These are phyloP conservation scores for Esox masquinongy DNA, from an alignment of 2,797 vertebrate genomes.

Conservation along the genomic window DNA sequence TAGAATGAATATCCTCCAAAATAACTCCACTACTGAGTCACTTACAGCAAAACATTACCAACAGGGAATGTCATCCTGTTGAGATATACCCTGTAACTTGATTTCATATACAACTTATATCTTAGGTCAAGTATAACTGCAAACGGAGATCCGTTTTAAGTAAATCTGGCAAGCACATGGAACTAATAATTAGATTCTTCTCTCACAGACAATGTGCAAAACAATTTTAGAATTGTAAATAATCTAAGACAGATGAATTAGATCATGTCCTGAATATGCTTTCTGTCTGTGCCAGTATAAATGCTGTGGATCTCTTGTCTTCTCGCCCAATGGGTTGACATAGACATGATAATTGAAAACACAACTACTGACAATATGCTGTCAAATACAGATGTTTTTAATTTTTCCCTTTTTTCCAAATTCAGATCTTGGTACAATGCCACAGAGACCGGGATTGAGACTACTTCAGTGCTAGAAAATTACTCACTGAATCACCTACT, in stretches of 20 bases:
- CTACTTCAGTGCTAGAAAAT: not conserved
- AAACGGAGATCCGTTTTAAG: not conserved
- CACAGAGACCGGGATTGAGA: not conserved
- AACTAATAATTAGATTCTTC: not conserved
- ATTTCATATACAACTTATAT: not conserved
- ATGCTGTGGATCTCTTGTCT: not conserved
- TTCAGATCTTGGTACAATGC: not conserved
- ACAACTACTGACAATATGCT: not conserved
- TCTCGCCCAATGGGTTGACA: not conserved
- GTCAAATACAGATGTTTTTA: not conserved
- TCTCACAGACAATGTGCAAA: not conserved
- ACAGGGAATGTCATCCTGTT: not conserved
- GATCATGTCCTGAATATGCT: not conserved
- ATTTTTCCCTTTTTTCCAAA: not conserved
- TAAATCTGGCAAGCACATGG: not conserved
- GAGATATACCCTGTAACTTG: not conserved
- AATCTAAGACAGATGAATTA: not conserved
- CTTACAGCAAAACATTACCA: not conserved
- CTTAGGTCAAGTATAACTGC: not conserved
- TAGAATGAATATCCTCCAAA: slow-evolving; percentile 4
- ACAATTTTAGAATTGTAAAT: not conserved
- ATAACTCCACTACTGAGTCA: not conserved
- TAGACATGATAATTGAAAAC: slow-evolving; percentile 16
- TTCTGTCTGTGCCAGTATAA: not conserved
- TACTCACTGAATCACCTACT: not conserved